phyloP scores from a whole-genome alignment of 1,140 invertebrate genomes.

The Drosophila novamexicana region DNA sequence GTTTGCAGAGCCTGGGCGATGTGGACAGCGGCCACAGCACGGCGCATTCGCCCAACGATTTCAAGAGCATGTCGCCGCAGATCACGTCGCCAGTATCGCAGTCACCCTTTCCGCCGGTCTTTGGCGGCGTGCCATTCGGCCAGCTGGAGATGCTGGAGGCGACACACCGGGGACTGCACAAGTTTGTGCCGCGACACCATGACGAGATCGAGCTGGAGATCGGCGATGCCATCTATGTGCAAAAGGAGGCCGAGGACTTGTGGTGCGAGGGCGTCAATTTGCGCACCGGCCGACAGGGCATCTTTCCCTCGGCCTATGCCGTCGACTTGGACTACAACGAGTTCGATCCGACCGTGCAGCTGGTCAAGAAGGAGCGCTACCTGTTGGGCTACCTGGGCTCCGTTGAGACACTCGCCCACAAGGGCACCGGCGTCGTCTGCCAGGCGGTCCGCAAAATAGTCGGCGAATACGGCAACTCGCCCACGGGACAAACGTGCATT shows the following conservation, averaged over 20 bases:
- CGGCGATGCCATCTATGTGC: constrained; percentile 98
- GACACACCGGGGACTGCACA: constrained; percentile 97
- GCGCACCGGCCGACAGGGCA: constrained; percentile 95
- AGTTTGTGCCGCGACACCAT: constrained; percentile 96
- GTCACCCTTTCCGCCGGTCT: constrained; percentile 85
- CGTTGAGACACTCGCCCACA: constrained; percentile 96
- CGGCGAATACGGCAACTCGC: constrained; percentile 87
- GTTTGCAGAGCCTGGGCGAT: constrained; percentile 89
- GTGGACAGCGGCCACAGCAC: constrained; percentile 95
- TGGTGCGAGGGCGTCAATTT: constrained; percentile 99
- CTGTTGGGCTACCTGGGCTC: constrained; percentile 97
- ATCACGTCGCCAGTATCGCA: constrained; percentile 85
- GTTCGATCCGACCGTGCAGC: constrained; percentile 93
- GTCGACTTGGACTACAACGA: constrained; percentile 98
- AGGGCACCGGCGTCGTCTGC: constrained; percentile 95
- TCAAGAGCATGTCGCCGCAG: constrained; percentile 92
- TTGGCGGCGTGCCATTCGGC: constrained; percentile 90
- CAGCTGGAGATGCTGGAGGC: constrained; percentile 96
- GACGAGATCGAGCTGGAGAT: constrained; percentile 99
- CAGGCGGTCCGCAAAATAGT: constrained; percentile 94
- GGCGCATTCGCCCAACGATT: constrained; percentile 93
- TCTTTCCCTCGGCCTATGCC: constrained; percentile 98
- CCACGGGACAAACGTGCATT: constrained; percentile 91
- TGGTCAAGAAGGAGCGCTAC: constrained; percentile 94
- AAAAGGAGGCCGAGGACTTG: constrained; percentile 97